These are phyloP conservation scores for Anolis sagrei DNA, from an alignment of 2,113 vertebrate genomes.

Conservation along the genomic window DNA sequence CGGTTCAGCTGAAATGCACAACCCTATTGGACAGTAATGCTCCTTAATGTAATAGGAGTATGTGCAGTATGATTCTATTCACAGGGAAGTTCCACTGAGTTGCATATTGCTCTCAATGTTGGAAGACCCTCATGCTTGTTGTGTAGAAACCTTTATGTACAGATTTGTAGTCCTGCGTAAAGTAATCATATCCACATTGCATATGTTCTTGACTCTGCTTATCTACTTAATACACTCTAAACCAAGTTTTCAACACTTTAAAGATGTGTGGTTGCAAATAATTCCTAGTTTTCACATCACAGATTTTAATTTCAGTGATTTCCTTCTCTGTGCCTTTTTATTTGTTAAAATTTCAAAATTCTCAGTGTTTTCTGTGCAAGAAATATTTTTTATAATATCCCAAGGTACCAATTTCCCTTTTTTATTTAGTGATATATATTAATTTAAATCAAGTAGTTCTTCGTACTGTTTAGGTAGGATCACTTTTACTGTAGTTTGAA, in stretches of 20 bases:
- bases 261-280: background rate
- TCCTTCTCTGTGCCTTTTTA: background rate
- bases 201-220: background rate
- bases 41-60: background rate
- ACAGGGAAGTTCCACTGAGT: background rate
- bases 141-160: background rate
- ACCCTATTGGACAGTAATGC: too few species aligned
- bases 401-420: conserved; percentile 15
- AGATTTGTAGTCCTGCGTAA: background rate
- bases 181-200: background rate
- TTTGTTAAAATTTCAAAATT: conserved; percentile 16
- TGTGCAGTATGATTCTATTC: background rate
- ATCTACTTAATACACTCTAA: background rate
- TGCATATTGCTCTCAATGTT: background rate
- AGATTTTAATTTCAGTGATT: background rate
- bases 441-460: background rate
- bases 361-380: background rate
- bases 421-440: conserved; percentile 31
- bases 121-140: background rate
- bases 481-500: too few species aligned
- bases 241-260: background rate
- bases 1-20: too few species aligned
- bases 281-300: background rate
- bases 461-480: too few species aligned
- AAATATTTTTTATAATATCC: conserved; percentile 23